Evolutionary conservation across 2,113 vertebrate genomes (phyloP), one percentile per base, ranked within the genome.

Genomic region (Himantopus leucocephalus): DNA sequence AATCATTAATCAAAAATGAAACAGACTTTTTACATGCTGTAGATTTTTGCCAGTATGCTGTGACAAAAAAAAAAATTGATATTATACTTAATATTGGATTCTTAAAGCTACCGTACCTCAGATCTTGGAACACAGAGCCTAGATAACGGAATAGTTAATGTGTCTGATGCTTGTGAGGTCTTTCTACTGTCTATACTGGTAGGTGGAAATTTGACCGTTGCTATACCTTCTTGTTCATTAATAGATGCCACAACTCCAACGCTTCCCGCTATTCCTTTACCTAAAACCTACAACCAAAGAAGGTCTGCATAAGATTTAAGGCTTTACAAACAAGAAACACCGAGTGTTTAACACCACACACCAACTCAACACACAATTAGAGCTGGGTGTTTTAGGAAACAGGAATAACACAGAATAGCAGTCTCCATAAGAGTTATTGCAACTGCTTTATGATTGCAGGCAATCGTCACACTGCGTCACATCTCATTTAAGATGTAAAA

Each of bases 181-280:
- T 98, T 99, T 96, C 99, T 98, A 98, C 98, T 99, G 96, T 99
- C 99, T 85, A 98, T 98, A 96, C 72, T 93, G 88, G 94, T 72
- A 50, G 99, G 98, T 30, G 99, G 99, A 94, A 99, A 99, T 98
- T 98, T 99, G 94, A 99, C 99, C 12, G 99, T 99, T 87, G 99
- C 99, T 78, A 99, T 99, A 96, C 99, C 99, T 98, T 99, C 99
- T 98, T 99, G 99, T 72, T 99, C 99, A 82, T 99, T 99, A 97
- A 99, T 99, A 85, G 99, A 99, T 94, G 99, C 99, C 96, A 99
- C 99, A 76, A 99, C 97, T 80, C 99, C 99, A 75, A 99, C 95
- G 88, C 99, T 99, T 93, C 99, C 99, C 86, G 99, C 98, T 90
- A 99, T 98, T 91, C 99, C 99, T 98, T 99, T 99, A 76, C 99